Percentiles rank a stretch among this genome's conserved stretches.
These are phyloP conservation scores for Pygoscelis adeliae DNA, from an alignment of 2,113 vertebrate genomes.

Conservation along the genomic window DNA sequence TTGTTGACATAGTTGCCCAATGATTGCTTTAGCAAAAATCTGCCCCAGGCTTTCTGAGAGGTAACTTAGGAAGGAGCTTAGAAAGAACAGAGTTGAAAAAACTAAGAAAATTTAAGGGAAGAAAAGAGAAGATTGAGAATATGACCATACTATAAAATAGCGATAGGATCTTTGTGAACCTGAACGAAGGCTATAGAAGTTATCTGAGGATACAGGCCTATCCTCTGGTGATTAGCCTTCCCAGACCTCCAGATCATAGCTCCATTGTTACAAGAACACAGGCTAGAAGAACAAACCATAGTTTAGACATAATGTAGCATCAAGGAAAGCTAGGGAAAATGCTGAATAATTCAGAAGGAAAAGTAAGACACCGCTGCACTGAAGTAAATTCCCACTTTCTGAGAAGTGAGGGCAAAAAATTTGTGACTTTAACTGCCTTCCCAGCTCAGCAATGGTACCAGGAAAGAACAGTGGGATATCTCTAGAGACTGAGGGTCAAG, in stretches of 20 bases:
- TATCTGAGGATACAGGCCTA: background rate
- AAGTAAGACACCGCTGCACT: accelerated
- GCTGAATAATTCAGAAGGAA: background rate
- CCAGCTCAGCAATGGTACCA: background rate
- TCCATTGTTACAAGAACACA: background rate
- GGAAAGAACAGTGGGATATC: background rate
- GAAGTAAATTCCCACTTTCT: background rate
- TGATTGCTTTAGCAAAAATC: background rate
- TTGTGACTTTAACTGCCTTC: background rate
- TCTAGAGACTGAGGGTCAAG: background rate
- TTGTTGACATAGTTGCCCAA: background rate
- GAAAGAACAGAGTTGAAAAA: background rate
- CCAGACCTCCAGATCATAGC: background rate
- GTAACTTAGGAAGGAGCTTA: background rate
- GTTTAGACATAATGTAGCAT: background rate
- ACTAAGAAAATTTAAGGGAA: background rate
- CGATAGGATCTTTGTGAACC: background rate
- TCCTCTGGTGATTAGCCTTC: background rate
- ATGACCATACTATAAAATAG: background rate
- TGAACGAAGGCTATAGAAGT: background rate
- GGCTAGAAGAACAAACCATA: background rate
- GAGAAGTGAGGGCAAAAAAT: background rate
- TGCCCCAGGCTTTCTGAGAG: background rate
- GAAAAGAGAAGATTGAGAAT: background rate
- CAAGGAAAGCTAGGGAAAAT: background rate